Conservation (phyloP, 2,113 vertebrate genomes). For the Malurus alboscapulatus region DNA sequence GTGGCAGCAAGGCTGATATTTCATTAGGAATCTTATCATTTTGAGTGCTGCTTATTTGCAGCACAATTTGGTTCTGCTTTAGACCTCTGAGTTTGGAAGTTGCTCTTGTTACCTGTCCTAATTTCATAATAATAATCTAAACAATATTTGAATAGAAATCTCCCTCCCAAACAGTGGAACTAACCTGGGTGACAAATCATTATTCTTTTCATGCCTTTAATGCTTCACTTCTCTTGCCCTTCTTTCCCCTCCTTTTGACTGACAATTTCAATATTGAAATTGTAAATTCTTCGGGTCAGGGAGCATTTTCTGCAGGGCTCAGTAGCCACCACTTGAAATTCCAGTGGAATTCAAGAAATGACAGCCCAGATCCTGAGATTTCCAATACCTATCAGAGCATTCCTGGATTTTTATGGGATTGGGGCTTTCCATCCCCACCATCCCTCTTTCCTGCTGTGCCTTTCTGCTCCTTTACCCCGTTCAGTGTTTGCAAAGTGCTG, state of each 20-base stretch:
- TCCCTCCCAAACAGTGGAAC: neutral
- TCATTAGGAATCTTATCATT: neutral
- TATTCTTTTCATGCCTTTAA: neutral
- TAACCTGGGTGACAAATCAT: neutral
- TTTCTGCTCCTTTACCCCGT: neutral
- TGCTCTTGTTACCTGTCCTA: neutral
- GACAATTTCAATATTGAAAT: neutral
- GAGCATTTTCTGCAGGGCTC: neutral
- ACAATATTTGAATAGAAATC: neutral
- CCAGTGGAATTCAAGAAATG: neutral
- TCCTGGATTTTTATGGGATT: neutral
- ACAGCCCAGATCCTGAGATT: neutral
- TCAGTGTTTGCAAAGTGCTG: neutral
- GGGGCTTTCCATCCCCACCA: neutral
- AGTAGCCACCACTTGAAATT: neutral
- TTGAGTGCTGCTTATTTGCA: neutral
- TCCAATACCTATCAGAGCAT: rapidly evolving
- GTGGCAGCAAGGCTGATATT: neutral
- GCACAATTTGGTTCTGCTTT: neutral
- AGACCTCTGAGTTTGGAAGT: neutral
- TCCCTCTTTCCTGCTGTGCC: neutral
- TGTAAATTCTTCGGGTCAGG: neutral
- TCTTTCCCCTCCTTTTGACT: neutral
- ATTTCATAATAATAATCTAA: neutral
- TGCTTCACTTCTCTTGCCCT: neutral